phyloP scores from a whole-genome alignment of 2,113 vertebrate species.

The Strix uralensis region DNA sequence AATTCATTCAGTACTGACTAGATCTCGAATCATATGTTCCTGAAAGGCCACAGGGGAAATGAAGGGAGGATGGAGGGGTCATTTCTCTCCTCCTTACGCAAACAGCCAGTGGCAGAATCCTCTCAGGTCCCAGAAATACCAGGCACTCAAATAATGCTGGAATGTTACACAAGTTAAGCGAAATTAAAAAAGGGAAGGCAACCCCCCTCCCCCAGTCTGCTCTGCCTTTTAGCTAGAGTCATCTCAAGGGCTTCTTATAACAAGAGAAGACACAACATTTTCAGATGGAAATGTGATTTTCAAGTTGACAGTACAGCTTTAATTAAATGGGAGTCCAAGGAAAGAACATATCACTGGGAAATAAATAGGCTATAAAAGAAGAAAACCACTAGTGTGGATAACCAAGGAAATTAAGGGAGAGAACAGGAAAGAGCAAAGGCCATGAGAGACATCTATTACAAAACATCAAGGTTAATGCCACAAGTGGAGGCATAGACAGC shows the following conservation, averaged over 20 bases:
- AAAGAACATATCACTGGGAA: slow-evolving; percentile 14
- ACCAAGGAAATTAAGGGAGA: slow-evolving; percentile 51
- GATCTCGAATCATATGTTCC: not conserved
- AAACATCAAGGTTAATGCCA: slow-evolving; percentile 38
- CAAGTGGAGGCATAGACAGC: not conserved
- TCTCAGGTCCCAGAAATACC: not conserved
- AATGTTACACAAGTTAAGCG: not conserved
- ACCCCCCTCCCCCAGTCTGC: not conserved
- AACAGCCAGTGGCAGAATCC: not conserved
- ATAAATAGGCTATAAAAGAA: slow-evolving; percentile 54
- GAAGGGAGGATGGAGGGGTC: not conserved
- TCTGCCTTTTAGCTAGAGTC: not conserved
- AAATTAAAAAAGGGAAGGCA: not conserved
- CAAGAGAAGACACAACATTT: slow-evolving; percentile 34
- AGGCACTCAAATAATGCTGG: not conserved
- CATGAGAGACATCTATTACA: slow-evolving; percentile 26
- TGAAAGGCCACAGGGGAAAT: not conserved
- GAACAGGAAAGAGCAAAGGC: slow-evolving; percentile 48
- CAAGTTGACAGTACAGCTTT: slow-evolving; percentile 25
- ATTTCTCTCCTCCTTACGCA: not conserved
- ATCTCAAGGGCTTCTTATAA: slow-evolving; percentile 7
- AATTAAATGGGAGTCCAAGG: slow-evolving; percentile 59
- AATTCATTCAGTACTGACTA: not conserved
- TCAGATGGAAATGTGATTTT: slow-evolving; percentile 52
- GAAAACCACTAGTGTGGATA: slow-evolving; percentile 18